phyloP scores from a whole-genome alignment of 2,113 vertebrate genomes.

The Scatophagus argus region DNA sequence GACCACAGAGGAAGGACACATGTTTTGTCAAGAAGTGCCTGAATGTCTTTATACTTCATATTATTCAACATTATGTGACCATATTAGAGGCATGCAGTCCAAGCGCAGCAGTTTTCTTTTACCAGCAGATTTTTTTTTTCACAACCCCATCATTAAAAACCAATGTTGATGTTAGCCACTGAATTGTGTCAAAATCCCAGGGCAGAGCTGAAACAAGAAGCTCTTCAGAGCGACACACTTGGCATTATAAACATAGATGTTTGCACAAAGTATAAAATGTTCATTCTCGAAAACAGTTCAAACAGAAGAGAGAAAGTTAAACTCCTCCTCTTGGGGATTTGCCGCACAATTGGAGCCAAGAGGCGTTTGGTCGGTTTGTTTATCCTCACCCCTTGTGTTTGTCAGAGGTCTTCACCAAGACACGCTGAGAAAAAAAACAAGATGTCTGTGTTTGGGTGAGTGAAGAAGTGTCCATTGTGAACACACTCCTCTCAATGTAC shows the following conservation, averaged over 20 bases:
- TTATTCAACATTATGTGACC: constrained; percentile 46
- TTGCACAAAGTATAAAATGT: constrained; percentile 91
- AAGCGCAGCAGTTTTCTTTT: constrained; percentile 10
- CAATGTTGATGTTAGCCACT: constrained; percentile 57
- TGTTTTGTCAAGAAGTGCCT: constrained; percentile 82
- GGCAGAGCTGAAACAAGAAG: constrained; percentile 72
- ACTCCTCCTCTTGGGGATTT: constrained; percentile 85
- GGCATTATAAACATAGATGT: constrained; percentile 93
- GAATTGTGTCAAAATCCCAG: constrained; percentile 27
- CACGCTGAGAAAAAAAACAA: constrained; percentile 7
- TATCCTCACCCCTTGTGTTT: constrained; percentile 66
- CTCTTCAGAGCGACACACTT: constrained; percentile 88
- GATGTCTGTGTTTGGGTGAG: constrained; percentile 33
- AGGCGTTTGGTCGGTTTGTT: constrained; percentile 74
- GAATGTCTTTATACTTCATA: constrained; percentile 41
- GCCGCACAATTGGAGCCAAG: constrained; percentile 82
- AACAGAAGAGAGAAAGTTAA: constrained; percentile 86
- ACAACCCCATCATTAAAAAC: constrained; percentile 53
- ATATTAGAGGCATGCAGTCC: constrained; percentile 36
- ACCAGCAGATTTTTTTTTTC: constrained; percentile 31
- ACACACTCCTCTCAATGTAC: constrained; percentile 62
- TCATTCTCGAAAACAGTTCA: constrained; percentile 88
- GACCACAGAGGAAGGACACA: constrained; percentile 81
- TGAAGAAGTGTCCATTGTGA: constrained; percentile 55
- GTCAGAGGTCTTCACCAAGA: constrained; percentile 60